Base-by-base conservation (phyloP, 2,888 invertebrate genomes). In the Apamea monoglypha region DNA sequence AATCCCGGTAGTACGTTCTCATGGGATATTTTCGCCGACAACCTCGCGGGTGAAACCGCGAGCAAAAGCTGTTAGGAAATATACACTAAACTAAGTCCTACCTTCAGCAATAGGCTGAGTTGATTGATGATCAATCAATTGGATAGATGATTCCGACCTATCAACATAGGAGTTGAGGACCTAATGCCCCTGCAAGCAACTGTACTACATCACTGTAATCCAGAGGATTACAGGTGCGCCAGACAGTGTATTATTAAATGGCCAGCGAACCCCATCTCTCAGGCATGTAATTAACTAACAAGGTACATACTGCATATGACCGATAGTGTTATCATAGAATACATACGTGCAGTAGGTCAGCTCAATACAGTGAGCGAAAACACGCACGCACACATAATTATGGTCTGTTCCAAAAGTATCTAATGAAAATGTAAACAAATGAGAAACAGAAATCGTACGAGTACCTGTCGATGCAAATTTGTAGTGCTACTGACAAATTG, bases 181-280 rank as follows among this genome's bases (percentile, higher is more conserved):
- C 36, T 66, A 50, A 61, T 53, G 29, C 8, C n/a, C 25, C 6
- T 59, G 80, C 53, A 16, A 64, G 61, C 76, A 68, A 82, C 36
- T 56, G 76, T 82, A 76, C 16, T 56, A 64, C 36, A 47, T 76
- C 76, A 70, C 32, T 59, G n/a, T 81, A 67, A 81, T 32, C 56
- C 29, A 12, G 10, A n/a, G 56, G 63, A 72, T 84, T 78, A 36
- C 56, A 79, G 72, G 63, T 67, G 36, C 56, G 32, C 29, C n/a
- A 25, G n/a, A 84, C 68, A 85, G 61, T 59, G 50, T 81, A 85
- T 69, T 75, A 80, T 85, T 85, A 83, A 81, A 72, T 64, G 63
- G 29, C 50, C 56, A 53, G 21, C 16, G 10, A n/a, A 50, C 29
- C 71, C 47, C 68, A 81, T 81, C 70, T 64, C 63, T 70, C 66